Evolutionary conservation across 2,113 vertebrate genomes (phyloP).

Genomic region (Lamprologus sp.): DNA sequence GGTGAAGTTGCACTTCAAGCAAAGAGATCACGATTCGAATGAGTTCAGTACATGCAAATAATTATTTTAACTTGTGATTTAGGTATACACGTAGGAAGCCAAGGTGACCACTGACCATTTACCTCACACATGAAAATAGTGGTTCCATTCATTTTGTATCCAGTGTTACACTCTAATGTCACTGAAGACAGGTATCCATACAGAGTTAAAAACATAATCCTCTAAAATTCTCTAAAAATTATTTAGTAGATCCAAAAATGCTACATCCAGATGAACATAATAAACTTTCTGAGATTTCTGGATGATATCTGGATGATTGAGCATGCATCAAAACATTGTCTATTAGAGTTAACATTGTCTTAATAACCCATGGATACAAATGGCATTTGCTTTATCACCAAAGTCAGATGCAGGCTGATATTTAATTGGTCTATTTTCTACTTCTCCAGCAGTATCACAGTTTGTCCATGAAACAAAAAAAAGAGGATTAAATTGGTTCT

Average conservation of each 20-base stretch:
- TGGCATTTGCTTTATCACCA: background rate
- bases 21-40: rapidly evolving
- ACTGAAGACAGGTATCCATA: background rate
- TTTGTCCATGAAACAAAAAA: background rate
- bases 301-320: background rate
- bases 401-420: background rate
- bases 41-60: background rate
- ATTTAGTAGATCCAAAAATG: background rate
- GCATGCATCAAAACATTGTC: background rate
- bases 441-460: background rate
- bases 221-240: background rate
- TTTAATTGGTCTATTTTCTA: background rate
- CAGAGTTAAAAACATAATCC: background rate
- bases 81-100: rapidly evolving
- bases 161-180: background rate
- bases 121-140: background rate
- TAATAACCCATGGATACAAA: rapidly evolving
- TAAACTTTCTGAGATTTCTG: background rate
- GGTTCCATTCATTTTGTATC: background rate
- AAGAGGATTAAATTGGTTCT: no score
- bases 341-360: background rate
- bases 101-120: background rate
- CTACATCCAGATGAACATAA: rapidly evolving
- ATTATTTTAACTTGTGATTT: background rate
- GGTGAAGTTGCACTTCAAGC: background rate